Conservation (phyloP, 2,888 invertebrate species). For the Bombylius discolor region DNA sequence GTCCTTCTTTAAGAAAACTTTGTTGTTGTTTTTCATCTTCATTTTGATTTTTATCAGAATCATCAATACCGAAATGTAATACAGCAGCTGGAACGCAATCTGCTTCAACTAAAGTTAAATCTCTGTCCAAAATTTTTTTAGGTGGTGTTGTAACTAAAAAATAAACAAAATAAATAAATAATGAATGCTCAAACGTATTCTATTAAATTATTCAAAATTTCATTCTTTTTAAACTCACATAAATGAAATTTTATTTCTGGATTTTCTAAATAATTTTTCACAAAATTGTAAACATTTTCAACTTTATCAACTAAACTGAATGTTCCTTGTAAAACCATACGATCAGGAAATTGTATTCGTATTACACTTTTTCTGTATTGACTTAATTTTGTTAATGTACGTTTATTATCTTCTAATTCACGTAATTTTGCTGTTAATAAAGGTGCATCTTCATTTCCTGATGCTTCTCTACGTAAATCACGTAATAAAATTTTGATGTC, state of each 20-base stretch:
- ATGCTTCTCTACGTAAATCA: conserved; percentile 54
- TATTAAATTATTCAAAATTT: background rate
- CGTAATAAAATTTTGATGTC: conserved; percentile 65
- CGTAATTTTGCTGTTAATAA: conserved; percentile 54
- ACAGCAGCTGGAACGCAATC: conserved; percentile 67
- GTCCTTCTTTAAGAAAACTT: conserved; percentile 45
- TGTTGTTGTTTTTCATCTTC: conserved; percentile 26
- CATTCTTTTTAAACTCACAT: conserved; percentile 46
- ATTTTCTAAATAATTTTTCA: conserved; percentile 54
- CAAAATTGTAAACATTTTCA: conserved; percentile 56
- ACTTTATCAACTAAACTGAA: conserved; percentile 68
- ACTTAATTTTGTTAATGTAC: conserved; percentile 44
- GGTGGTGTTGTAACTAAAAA: conserved; percentile 70
- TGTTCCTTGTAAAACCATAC: conserved; percentile 71
- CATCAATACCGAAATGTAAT: conserved; percentile 53
- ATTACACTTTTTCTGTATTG: conserved; percentile 67
- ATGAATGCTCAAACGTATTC: background rate
- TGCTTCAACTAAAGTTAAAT: conserved; percentile 53
- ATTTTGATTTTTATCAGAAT: conserved; percentile 24
- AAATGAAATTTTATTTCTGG: conserved; percentile 58
- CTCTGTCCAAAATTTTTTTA: conserved; percentile 49
- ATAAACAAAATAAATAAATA: conserved; percentile 3
- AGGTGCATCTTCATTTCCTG: conserved; percentile 57
- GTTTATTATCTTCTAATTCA: conserved; percentile 44
- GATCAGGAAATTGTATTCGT: conserved; percentile 76